Conservation (phyloP, 2,888 invertebrate genomes). For the Amphipoea oculea region DNA sequence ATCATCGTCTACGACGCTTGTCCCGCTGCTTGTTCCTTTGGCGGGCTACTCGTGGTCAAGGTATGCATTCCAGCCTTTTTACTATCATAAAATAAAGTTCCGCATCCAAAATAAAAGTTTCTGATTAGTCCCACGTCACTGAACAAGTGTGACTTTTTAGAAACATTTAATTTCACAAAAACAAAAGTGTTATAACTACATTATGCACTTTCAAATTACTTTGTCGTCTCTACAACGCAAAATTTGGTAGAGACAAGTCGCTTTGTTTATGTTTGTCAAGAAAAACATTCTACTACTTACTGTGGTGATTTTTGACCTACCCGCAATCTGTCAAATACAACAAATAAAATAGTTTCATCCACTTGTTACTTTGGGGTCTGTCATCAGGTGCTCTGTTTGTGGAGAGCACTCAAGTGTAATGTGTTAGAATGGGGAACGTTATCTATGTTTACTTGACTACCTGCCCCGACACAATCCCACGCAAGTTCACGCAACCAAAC, state of each 20-base stretch:
- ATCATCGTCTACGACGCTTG: constrained; percentile 74
- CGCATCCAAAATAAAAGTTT: constrained; percentile 11
- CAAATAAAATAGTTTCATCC: constrained; percentile 27
- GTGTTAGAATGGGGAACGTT: constrained; percentile 68
- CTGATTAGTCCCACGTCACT: constrained; percentile 55
- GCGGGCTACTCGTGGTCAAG: constrained; percentile 79
- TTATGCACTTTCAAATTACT: constrained; percentile 26
- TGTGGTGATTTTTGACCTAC: constrained; percentile 1
- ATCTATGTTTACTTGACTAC: constrained; percentile 73
- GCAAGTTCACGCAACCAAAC: constrained; percentile 31
- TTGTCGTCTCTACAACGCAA: neutral
- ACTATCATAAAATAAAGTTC: neutral
- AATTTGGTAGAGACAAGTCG: neutral
- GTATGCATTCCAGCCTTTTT: constrained; percentile 68
- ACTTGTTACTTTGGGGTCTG: constrained; percentile 56
- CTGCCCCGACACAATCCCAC: constrained; percentile 66
- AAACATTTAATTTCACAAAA: constrained; percentile 16
- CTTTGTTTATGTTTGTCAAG: neutral
- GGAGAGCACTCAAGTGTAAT: constrained; percentile 71
- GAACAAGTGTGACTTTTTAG: constrained; percentile 38
- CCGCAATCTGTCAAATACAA: neutral
- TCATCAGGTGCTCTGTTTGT: constrained; percentile 71
- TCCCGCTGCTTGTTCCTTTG: constrained; percentile 78
- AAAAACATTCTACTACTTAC: neutral
- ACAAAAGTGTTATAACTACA: neutral